These are phyloP conservation scores for Bombylius major DNA, from an alignment of 2,888 invertebrate genomes.

Conservation along the genomic window DNA sequence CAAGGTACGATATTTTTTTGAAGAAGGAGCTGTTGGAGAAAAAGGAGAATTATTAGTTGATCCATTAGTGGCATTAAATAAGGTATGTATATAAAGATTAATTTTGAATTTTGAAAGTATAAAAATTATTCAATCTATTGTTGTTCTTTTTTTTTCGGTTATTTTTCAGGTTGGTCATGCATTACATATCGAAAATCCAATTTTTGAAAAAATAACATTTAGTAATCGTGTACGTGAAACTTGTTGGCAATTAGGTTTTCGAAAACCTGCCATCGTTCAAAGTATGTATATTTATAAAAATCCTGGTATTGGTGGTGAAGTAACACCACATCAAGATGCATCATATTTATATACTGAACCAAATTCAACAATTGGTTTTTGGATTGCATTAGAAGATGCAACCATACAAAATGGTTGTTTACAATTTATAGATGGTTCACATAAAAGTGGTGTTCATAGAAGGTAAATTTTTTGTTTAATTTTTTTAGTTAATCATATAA, in stretches of 20 bases:
- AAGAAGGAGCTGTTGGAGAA: constrained; percentile 62
- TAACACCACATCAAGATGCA: constrained; percentile 73
- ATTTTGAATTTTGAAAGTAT: not conserved
- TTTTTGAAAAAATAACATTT: constrained; percentile 73
- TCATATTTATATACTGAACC: constrained; percentile 81
- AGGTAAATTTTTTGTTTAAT: constrained; percentile 28
- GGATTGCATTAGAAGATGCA: constrained; percentile 94
- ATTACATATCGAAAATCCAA: constrained; percentile 65
- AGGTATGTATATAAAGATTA: constrained; percentile 38
- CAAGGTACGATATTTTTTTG: constrained; percentile 86
- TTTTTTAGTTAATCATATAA: not conserved
- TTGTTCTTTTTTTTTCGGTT: constrained; percentile 15
- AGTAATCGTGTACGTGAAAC: constrained; percentile 68
- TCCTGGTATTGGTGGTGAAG: constrained; percentile 79
- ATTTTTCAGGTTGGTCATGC: constrained; percentile 66
- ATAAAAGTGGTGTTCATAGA: constrained; percentile 67
- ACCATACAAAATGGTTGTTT: constrained; percentile 89
- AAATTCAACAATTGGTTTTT: constrained; percentile 69
- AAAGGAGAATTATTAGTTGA: constrained; percentile 62
- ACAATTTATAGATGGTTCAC: constrained; percentile 84
- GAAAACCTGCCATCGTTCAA: constrained; percentile 76
- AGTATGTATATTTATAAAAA: constrained; percentile 99
- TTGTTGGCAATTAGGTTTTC: constrained; percentile 57
- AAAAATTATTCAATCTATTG: not conserved
- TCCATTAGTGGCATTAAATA: constrained; percentile 54